phyloP scores from a whole-genome alignment of 2,888 invertebrate species.

The Prostheceraeus crozeri region DNA sequence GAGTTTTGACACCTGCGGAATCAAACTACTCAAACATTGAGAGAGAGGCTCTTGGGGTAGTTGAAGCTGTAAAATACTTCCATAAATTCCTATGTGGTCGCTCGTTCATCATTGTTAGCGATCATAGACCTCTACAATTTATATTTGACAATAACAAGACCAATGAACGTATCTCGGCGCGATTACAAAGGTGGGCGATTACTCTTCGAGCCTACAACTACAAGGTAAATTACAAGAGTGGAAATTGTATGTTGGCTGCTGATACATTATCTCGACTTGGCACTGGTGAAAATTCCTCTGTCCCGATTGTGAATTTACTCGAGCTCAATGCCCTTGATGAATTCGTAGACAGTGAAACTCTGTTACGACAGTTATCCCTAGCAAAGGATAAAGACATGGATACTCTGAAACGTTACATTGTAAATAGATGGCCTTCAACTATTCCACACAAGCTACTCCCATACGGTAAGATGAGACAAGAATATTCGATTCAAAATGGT shows the following conservation, averaged over 20 bases:
- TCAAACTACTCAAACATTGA: conserved; percentile 48
- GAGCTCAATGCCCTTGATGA: conserved; percentile 9
- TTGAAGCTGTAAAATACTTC: conserved; percentile 52
- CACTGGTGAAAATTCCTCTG: background rate
- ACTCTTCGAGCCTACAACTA: conserved; percentile 48
- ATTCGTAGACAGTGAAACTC: conserved; percentile 16
- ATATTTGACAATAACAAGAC: conserved; percentile 46
- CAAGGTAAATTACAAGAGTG: conserved; percentile 43
- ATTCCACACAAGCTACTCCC: conserved; percentile 13
- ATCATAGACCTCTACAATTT: conserved; percentile 51
- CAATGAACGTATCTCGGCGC: conserved; percentile 41
- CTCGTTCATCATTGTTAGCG: conserved; percentile 51
- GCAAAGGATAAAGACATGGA: background rate
- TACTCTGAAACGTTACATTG: conserved; percentile 12
- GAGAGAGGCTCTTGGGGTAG: conserved; percentile 48
- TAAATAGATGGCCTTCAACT: conserved; percentile 16
- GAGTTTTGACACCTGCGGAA: conserved; percentile 45
- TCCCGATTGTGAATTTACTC: conserved; percentile 1
- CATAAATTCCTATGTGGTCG: conserved; percentile 50
- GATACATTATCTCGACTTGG: conserved; percentile 46
- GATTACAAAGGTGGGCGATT: conserved; percentile 43
- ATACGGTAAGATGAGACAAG: conserved; percentile 14
- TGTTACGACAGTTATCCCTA: background rate
- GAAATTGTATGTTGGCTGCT: conserved; percentile 44
- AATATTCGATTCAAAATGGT: conserved; percentile 23